Evolutionary conservation across 2,888 invertebrate species (phyloP).

Genomic region (Volucella zonaria): DNA sequence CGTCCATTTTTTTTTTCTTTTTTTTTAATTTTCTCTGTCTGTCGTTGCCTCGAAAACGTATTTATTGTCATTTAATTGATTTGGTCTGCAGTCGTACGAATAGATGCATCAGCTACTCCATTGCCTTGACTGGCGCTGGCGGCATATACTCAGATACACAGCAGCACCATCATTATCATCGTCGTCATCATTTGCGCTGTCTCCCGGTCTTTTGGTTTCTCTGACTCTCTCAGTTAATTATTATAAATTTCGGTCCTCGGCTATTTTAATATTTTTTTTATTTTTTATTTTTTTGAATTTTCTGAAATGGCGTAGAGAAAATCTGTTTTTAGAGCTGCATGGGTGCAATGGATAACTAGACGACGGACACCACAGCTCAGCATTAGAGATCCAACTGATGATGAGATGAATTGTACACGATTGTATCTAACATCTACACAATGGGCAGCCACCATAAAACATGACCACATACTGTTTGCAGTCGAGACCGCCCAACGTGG

Average conservation of each 20-base stretch:
- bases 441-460: constrained; percentile 52
- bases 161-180: constrained; percentile 19
- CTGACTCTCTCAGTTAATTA: constrained; percentile 44
- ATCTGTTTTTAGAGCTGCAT: constrained; percentile 13
- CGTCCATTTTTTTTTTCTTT: not conserved
- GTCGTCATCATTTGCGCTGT: not conserved
- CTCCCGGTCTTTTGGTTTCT: not conserved
- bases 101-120: constrained; percentile 12
- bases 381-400: constrained; percentile 58
- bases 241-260: constrained; percentile 38
- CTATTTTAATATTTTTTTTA: not conserved
- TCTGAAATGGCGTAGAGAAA: not conserved
- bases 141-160: constrained; percentile 45
- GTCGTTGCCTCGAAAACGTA: constrained; percentile 41
- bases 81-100: constrained; percentile 41
- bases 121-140: constrained; percentile 2
- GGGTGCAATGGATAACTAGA: constrained; percentile 19
- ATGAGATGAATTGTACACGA: constrained; percentile 22
- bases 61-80: constrained; percentile 72
- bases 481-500: constrained; percentile 53
- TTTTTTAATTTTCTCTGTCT: constrained; percentile 10
- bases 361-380: constrained; percentile 35
- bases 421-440: constrained; percentile 10
- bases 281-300: not conserved
- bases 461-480: constrained; percentile 15